Evolutionary conservation across 53 echinoderm and acorn worm genomes (phyloP), one percentile per base, ranked within the genome.

Genomic region (Arbacia lixula): DNA sequence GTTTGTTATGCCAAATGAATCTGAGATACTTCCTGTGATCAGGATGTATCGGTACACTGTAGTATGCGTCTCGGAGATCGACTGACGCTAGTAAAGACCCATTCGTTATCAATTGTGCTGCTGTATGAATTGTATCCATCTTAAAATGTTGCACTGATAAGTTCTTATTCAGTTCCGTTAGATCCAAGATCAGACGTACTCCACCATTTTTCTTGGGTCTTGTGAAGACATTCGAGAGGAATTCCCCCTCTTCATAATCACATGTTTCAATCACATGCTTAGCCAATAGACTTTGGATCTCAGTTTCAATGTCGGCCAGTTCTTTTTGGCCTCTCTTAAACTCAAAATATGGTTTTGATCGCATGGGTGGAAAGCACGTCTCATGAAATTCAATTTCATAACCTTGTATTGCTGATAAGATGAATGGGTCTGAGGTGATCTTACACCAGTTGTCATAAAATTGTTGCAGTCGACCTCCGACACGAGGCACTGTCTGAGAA

Each of bases 11-110:
- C 92, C 89, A 92, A 16, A 83, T 6, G 40, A 92, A 89, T 58
- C 73, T 63, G 19, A 92, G 28, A 53, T 83, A 92, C 68, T 92
- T 86, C 17, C 84, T 81, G 25, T 54, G 25, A 8, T 66, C 76
- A 21, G 25, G 3, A 21, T 83, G 66, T 54, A 92, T 81, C 37
- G 86, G 94, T 2, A 93, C 71, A 32, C 84, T 60, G 58, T 88
- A 88, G 58, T 93, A 91, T 5, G 94, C 94, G 66, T 91, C 91
- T 36, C 75, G 86, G 40, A 93, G 86, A 27, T 93, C 88, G 35
- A 93, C 82, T 21, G 88, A 85, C 14, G 88, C 53, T 36, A 93
- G 55, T 17, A 66, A 91, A 69, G 61, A 68, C 65, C 79, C 32
- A 11, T 12, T 6, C 14, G 61, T 60, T 5, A 89, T 71, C 10